These are phyloP conservation scores for Enteromius thamalakanensis DNA, from an alignment of 2,797 vertebrate species.

Conservation along the genomic window DNA sequence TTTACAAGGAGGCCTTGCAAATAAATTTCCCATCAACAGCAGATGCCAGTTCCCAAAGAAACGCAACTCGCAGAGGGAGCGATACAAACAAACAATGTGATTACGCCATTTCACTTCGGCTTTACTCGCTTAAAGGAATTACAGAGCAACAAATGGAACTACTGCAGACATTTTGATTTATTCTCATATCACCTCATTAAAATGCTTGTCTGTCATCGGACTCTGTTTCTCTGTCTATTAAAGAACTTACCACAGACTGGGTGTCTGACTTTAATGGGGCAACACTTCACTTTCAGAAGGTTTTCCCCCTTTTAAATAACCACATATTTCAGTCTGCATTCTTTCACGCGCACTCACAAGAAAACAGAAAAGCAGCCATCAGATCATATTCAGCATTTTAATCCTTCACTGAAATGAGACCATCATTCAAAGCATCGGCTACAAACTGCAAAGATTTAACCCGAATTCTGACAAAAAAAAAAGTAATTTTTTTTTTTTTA, in stretches of 20 bases:
- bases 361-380: conserved; percentile 1
- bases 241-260: conserved; percentile 57
- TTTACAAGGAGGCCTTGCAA: conserved; percentile 77
- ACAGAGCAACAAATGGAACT: conserved; percentile 54
- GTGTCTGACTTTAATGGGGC: conserved; percentile 60
- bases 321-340: conserved; percentile 50
- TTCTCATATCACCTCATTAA: conserved; percentile 63
- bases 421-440: background rate
- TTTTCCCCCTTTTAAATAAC: conserved; percentile 53
- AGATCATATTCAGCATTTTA: conserved; percentile 34
- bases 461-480: background rate
- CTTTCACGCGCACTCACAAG: background rate
- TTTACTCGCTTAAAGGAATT: conserved; percentile 41
- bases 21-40: conserved; percentile 82
- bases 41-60: conserved; percentile 76
- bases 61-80: conserved; percentile 67
- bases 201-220: conserved; percentile 62
- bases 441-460: background rate
- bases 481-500: background rate
- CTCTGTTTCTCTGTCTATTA: conserved; percentile 57
- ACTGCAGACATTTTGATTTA: conserved; percentile 57
- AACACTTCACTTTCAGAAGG: conserved; percentile 55
- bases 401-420: background rate
- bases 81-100: conserved; percentile 64
- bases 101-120: conserved; percentile 50